A percentile compares a stretch with the other conserved stretches of the same genome.
These are phyloP conservation scores for Molanna angustata DNA, from an alignment of 2,888 invertebrate species.

Conservation along the genomic window DNA sequence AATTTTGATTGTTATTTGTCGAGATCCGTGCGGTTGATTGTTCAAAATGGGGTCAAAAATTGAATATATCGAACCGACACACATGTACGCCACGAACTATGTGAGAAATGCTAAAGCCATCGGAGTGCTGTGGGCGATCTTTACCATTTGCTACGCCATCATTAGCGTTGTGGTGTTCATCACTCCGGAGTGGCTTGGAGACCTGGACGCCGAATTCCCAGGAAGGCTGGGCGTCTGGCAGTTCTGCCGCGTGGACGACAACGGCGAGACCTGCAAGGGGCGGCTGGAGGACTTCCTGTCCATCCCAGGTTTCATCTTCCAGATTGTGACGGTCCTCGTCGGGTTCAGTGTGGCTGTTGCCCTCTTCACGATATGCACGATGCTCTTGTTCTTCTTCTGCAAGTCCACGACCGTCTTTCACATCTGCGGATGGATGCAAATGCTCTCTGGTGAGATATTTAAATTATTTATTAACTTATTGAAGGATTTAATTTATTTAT, in stretches of 20 bases:
- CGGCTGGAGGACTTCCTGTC: slow-evolving; percentile 78
- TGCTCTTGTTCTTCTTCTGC: slow-evolving; percentile 91
- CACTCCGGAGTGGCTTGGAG: slow-evolving; percentile 91
- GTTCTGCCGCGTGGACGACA: slow-evolving; percentile 75
- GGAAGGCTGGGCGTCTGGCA: slow-evolving; percentile 94
- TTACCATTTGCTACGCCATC: slow-evolving; percentile 95
- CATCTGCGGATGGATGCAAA: slow-evolving; percentile 92
- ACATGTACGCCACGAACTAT: slow-evolving; percentile 87
- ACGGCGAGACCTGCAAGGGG: slow-evolving; percentile 80
- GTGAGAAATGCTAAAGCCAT: slow-evolving; percentile 92
- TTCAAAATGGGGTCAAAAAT: slow-evolving; percentile 80
- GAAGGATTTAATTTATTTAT: no score
- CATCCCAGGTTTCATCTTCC: slow-evolving; percentile 79
- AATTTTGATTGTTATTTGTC: no score
- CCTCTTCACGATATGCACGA: slow-evolving; percentile 80
- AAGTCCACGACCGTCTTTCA: slow-evolving; percentile 89
- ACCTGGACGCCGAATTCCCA: slow-evolving; percentile 79
- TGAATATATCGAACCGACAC: slow-evolving; percentile 88
- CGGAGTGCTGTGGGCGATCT: slow-evolving; percentile 96
- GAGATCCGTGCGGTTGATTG: no score
- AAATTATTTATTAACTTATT: not conserved
- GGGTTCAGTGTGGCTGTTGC: slow-evolving; percentile 83
- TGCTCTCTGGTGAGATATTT: slow-evolving; percentile 79
- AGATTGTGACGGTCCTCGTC: slow-evolving; percentile 85
- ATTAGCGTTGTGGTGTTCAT: slow-evolving; percentile 93